phyloP scores from a whole-genome alignment of 2,113 vertebrate species.

The Pseudolaguvia tuberculata region DNA sequence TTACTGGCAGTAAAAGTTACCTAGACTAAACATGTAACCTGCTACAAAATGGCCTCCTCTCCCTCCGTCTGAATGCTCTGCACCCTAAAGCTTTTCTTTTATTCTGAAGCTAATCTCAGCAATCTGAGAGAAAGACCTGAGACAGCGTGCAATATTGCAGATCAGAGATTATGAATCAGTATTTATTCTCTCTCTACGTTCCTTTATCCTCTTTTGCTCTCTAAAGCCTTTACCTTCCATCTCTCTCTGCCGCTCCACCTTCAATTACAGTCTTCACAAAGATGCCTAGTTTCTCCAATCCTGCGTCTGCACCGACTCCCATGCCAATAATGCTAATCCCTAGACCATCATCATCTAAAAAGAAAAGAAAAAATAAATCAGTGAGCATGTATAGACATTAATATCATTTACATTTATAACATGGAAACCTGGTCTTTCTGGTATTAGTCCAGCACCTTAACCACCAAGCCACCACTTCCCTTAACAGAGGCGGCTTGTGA shows the following conservation, averaged over 20 bases:
- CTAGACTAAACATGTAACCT: conserved; percentile 3
- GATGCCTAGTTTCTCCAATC: conserved; percentile 95
- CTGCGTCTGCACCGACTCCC: conserved; percentile 97
- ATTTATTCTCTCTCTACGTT: background rate
- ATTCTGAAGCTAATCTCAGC: conserved; percentile 48
- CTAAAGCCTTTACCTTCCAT: conserved; percentile 78
- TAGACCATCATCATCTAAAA: conserved; percentile 90
- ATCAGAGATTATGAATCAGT: conserved; percentile 14
- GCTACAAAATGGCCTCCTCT: conserved; percentile 9
- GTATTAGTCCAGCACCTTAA: no score
- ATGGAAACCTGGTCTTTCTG: no score
- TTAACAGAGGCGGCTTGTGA: background rate
- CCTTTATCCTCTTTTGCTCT: background rate
- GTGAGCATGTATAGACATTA: background rate
- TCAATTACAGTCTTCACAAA: conserved; percentile 98
- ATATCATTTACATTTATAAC: no score
- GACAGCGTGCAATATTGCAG: conserved; percentile 34
- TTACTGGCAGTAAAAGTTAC: conserved; percentile 34
- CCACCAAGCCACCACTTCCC: no score
- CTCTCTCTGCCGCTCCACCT: conserved; percentile 89
- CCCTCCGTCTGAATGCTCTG: background rate
- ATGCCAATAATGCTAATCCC: conserved; percentile 98
- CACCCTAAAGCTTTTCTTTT: conserved; percentile 29
- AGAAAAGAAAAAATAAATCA: background rate
- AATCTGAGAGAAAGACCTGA: conserved; percentile 55